Evolutionary conservation across 2,797 vertebrate species (phyloP), one percentile per base, ranked within the genome.

Genomic region (Siniperca undulata): DNA sequence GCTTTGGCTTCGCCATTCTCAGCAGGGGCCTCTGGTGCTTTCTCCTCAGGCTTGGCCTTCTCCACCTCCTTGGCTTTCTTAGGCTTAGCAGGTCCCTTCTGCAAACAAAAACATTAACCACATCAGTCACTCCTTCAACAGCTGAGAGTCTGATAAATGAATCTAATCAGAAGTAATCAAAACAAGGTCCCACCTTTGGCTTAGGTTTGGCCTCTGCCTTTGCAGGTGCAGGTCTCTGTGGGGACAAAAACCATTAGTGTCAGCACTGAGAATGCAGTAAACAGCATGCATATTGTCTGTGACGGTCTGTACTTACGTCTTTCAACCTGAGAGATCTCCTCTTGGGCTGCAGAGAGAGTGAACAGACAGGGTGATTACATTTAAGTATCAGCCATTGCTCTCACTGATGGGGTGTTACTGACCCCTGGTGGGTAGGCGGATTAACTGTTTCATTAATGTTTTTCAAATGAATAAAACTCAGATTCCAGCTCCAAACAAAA

Each of bases 1-100:
- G 83, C 95, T 94, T 98, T 98, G 86, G 97, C 95, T 92, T 99
- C 98, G 61, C 98, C 98, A 2, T 99, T 99, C 91, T 99, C 98
- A 59, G 97, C 96, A n/a, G 98, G 97, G 69, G 96, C 88, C 36
- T 97, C 97, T 74, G 94, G 93, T 50, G 95, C 93, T 81, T 97
- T 97, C 88, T 97, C 97, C n/a, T 96, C 95, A 44, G 97, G 94
- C 95, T 98, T 98, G 77, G 96, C 93, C 90, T 97, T 98, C 74
- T 97, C 97, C 77, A 97, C 97, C 74, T 97, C 98, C 95, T 98
- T 99, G 34, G 92, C 84, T 92, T 96, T 96, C 90, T 96, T 96
- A 17, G 94, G 86, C 87, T 96, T 96, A 77, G 89, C 91, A 60
- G 94, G 82, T 71, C 38, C 94, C 94, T 96, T 96, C 94, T 96